Base-by-base conservation (phyloP, 2,797 vertebrate genomes). In the Chiroxiphia lanceolata region DNA sequence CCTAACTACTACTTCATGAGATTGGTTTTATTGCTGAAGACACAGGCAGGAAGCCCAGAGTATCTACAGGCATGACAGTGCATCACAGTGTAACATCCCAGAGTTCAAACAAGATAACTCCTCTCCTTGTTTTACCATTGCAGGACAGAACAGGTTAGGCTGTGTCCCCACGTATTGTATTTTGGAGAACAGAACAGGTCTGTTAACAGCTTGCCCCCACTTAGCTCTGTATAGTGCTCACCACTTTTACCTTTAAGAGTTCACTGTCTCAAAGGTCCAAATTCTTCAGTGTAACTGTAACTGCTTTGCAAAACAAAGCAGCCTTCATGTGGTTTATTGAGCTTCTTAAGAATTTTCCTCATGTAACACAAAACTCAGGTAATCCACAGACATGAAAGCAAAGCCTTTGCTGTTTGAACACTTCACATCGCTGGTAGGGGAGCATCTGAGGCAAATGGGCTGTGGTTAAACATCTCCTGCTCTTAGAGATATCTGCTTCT, bases 231-330 rank as follows among this genome's bases (percentile, higher is more conserved):
- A 33, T 7, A 13, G 15, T 25, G 22, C 25, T 61, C 5, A 27
- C n/a, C 8, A 9, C 6, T 1, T 67, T 90, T 79, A 33, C 11
- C 22, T 92, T 83, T 81, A 57, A 84, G 72, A 79, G 5, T 27
- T 84, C 29, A 26, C 34, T 47, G 60, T 74, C 48, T 79, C 88
- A 89, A 87, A 93, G 83, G 81, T 69, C 31, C 54, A 87, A 94
- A 91, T 94, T 88, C 65, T 91, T 86, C 42, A 36, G 33, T 27
- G 40, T n/a, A 86, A 75, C 53, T 78, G n/a, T 77, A 91, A 60
- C 56, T 59, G 40, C 31, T 89, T 71, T 92, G 51, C 36, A 60
- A 93, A 87, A 93, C 70, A 89, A 95, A 90, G 59, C 59, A 92
- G 50, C 51, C 16, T 90, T 95, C 59, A 54, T 83, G 61, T 51